These are phyloP conservation scores for Latrodectus elegans DNA, from an alignment of 2,888 invertebrate species.

Conservation along the genomic window DNA sequence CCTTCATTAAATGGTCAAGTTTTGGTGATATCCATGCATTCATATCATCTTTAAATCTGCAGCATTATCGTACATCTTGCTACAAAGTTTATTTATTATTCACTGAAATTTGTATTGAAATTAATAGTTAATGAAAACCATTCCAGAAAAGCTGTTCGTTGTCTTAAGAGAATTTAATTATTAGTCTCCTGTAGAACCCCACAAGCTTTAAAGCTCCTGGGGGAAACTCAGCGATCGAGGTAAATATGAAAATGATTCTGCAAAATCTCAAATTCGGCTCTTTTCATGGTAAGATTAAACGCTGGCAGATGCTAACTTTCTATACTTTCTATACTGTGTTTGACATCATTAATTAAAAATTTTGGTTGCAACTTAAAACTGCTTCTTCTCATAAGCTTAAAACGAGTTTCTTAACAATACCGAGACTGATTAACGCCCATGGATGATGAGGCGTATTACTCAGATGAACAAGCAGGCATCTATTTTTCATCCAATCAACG, in stretches of 20 bases:
- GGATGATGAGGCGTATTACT: too few relatives aligned
- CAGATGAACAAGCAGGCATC: too few relatives aligned
- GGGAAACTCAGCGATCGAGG: neutral
- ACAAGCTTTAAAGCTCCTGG: neutral
- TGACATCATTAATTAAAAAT: conserved; percentile 64
- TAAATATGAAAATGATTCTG: conserved; percentile 7
- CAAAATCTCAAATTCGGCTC: conserved; percentile 31
- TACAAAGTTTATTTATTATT: neutral
- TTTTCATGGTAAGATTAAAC: neutral
- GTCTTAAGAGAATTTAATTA: neutral
- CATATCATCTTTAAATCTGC: too few relatives aligned
- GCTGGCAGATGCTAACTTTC: conserved; percentile 32
- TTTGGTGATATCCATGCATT: too few relatives aligned
- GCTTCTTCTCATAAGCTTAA: neutral
- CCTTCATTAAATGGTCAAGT: too few relatives aligned
- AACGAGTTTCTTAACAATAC: neutral
- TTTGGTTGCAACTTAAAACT: conserved; percentile 24
- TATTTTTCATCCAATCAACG: too few relatives aligned
- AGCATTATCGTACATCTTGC: too few relatives aligned
- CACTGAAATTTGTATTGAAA: neutral
- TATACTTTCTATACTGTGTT: conserved; percentile 37
- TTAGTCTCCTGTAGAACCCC: neutral
- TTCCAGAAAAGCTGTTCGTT: neutral
- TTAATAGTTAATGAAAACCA: neutral
- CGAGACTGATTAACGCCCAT: neutral